Percentiles rank a stretch among this genome's conserved stretches.
phyloP scores from a whole-genome alignment of 2,113 vertebrate genomes.

The Ctenodactylus gundi region DNA sequence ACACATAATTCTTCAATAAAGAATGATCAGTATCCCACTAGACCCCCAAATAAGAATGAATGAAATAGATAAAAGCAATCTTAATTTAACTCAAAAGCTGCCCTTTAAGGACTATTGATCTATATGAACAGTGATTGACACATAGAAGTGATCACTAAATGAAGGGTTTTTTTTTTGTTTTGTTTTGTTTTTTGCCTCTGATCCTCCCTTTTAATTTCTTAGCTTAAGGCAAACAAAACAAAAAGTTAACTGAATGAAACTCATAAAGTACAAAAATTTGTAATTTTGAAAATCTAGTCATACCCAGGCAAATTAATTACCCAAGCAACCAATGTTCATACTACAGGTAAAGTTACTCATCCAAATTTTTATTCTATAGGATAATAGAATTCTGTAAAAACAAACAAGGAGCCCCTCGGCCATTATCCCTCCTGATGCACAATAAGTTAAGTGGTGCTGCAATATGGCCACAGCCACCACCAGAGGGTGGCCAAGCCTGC shows the following conservation, averaged over 20 bases:
- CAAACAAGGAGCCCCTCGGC: neutral
- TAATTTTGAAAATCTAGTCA: slow-evolving; percentile 50
- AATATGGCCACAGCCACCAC: slow-evolving; percentile 11
- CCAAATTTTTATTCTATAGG: neutral
- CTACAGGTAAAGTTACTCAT: neutral
- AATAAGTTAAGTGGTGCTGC: neutral
- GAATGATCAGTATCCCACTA: neutral
- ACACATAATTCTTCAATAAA: slow-evolving; percentile 23
- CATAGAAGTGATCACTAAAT: neutral
- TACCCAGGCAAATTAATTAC: neutral
- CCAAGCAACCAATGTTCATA: neutral
- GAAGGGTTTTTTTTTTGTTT: neutral
- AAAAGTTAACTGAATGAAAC: slow-evolving; percentile 16
- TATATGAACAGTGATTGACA: neutral
- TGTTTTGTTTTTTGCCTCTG: too few species aligned
- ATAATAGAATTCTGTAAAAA: neutral
- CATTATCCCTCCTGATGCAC: neutral
- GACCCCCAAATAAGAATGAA: neutral
- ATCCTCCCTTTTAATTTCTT: neutral
- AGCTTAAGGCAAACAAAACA: neutral
- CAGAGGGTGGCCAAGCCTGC: slow-evolving; percentile 71
- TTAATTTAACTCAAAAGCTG: neutral
- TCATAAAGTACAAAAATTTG: neutral
- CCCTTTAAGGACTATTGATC: slow-evolving; percentile 27
- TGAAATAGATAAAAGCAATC: neutral